A percentile compares a stretch with the other conserved stretches of the same genome.
phyloP scores from a whole-genome alignment of 2,797 vertebrate species.

The Sciurus vulgaris region DNA sequence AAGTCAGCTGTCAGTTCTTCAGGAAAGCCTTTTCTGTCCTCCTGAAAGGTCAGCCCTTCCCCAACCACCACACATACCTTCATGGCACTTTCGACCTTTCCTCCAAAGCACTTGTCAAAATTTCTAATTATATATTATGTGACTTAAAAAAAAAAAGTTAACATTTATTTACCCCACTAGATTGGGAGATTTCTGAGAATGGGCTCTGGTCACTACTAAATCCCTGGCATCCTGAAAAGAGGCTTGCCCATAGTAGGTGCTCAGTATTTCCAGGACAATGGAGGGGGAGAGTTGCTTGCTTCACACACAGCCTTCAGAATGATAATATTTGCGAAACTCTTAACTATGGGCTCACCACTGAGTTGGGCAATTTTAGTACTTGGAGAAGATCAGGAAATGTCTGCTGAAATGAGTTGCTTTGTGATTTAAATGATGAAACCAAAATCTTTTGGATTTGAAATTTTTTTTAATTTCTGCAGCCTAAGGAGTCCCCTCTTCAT shows the following conservation, averaged over 20 bases:
- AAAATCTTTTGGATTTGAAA: background rate
- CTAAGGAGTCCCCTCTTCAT: constrained; percentile 92
- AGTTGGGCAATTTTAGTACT: background rate
- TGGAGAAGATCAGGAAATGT: background rate
- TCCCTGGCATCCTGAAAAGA: background rate
- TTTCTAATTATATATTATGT: background rate
- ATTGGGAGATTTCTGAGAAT: background rate
- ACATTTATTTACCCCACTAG: background rate
- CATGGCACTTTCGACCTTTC: background rate
- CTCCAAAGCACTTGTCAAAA: background rate
- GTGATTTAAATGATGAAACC: background rate
- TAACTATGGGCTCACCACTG: background rate
- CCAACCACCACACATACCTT: fast-evolving
- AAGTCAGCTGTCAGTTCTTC: background rate
- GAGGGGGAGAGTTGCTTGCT: background rate
- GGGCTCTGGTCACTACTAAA: background rate
- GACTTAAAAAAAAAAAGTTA: background rate
- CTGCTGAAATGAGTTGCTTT: background rate
- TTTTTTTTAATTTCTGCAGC: constrained; percentile 87
- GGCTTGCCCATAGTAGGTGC: background rate
- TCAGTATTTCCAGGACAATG: background rate
- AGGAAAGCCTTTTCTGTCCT: constrained; percentile 1
- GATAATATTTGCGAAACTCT: background rate
- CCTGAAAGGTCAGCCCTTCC: background rate
- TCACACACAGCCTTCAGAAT: background rate